phyloP scores from a whole-genome alignment of 2,797 vertebrate genomes.

The Anableps anableps region DNA sequence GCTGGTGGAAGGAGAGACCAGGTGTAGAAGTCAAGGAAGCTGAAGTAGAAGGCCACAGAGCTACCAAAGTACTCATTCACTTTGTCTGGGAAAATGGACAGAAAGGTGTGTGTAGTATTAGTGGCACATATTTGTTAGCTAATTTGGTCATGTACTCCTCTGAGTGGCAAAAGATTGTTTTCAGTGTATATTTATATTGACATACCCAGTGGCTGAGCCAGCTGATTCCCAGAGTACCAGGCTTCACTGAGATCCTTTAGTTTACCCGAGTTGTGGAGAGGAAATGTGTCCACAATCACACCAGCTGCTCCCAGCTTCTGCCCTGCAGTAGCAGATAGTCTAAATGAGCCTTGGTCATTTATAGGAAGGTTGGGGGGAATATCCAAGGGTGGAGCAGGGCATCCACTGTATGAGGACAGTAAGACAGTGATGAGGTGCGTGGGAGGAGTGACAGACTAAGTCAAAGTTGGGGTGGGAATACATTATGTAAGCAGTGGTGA shows the following conservation, averaged over 20 bases:
- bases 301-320: conserved; percentile 77
- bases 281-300: conserved; percentile 74
- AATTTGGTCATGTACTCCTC: neutral
- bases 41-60: conserved; percentile 83
- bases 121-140: neutral
- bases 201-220: conserved; percentile 83
- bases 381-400: neutral
- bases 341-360: neutral
- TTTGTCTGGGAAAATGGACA: conserved; percentile 67
- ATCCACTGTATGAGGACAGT: neutral
- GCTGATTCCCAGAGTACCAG: conserved; percentile 82
- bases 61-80: conserved; percentile 83
- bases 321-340: conserved; percentile 70
- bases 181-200: conserved; percentile 6
- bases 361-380: neutral
- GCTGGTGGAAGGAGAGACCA: conserved; percentile 82
- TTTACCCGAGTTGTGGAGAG: conserved; percentile 73
- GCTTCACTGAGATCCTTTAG: conserved; percentile 71
- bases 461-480: neutral
- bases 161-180: neutral
- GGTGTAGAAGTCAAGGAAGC: conserved; percentile 87
- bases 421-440: neutral
- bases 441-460: neutral
- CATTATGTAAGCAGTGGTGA: neutral
- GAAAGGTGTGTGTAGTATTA: neutral